phyloP scores from a whole-genome alignment of 1,140 invertebrate genomes.

The Drosophila pectinifera region DNA sequence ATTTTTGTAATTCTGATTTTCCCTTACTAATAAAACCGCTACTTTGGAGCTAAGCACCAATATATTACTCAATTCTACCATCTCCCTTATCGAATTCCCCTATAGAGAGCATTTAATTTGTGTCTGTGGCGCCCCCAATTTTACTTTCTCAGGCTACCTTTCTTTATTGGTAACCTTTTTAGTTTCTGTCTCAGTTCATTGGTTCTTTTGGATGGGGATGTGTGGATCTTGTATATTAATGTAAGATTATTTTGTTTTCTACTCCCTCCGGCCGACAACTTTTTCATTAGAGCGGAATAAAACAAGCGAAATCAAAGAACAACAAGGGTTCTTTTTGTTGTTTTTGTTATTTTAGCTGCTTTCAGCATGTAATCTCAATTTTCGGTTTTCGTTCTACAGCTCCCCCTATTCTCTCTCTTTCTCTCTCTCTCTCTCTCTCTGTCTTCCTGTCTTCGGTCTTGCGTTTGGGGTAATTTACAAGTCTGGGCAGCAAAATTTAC shows the following conservation, averaged over 20 bases:
- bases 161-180: conserved; percentile 18
- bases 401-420: background rate
- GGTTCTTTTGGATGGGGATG: conserved; percentile 25
- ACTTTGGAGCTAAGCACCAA: background rate
- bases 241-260: conserved; percentile 70
- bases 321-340: conserved; percentile 43
- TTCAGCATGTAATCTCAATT: conserved; percentile 63
- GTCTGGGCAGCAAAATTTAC: conserved; percentile 64
- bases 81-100: background rate
- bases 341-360: conserved; percentile 74
- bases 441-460: conserved; percentile 45
- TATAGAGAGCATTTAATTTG: conserved; percentile 1
- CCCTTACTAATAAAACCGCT: background rate
- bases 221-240: conserved; percentile 53
- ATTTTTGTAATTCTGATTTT: background rate
- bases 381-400: conserved; percentile 38
- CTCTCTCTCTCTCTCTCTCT: conserved; percentile 23
- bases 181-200: conserved; percentile 11
- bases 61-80: background rate
- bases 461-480: conserved; percentile 71
- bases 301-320: conserved; percentile 58
- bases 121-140: conserved; percentile 7
- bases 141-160: conserved; percentile 11
- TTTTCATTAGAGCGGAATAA: conserved; percentile 69
- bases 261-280: conserved; percentile 44